Conservation (phyloP, 2,888 invertebrate species). For the Poecilobothrus nobilitatus region DNA sequence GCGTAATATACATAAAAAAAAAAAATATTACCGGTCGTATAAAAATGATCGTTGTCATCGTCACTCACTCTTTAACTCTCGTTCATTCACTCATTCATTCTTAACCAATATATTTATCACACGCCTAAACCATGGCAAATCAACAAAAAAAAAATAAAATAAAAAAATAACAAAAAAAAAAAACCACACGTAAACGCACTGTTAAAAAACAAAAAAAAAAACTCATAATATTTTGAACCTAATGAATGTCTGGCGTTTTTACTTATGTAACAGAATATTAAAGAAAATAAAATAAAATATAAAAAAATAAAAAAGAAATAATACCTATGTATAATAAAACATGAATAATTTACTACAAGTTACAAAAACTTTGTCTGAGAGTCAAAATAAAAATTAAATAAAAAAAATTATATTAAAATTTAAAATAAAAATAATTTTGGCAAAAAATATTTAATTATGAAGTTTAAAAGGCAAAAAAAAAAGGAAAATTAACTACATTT, state of each 20-base stretch:
- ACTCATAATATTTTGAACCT: not conserved
- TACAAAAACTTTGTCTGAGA: too few relatives aligned
- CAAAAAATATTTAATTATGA: too few relatives aligned
- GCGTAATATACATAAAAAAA: not conserved
- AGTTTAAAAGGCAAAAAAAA: too few relatives aligned
- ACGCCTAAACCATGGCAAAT: not conserved
- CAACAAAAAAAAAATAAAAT: not conserved
- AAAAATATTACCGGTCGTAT: not conserved
- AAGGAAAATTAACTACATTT: too few relatives aligned
- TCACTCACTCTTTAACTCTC: not conserved
- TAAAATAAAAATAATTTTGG: too few relatives aligned
- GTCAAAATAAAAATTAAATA: too few relatives aligned
- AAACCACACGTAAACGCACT: not conserved
- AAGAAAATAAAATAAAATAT: not conserved
- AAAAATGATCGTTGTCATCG: not conserved
- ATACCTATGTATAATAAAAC: too few relatives aligned
- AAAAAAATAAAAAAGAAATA: too few relatives aligned
- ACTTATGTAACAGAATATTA: not conserved
- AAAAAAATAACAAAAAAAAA: not conserved
- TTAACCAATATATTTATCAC: not conserved
- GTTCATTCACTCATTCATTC: not conserved
- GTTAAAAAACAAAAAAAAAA: not conserved
- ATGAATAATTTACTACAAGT: too few relatives aligned
- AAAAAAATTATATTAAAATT: too few relatives aligned
- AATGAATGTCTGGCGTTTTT: not conserved